Evolutionary conservation across 2,888 invertebrate genomes (phyloP), one percentile per base, ranked within the genome.

Genomic region (Thereva nobilitata): DNA sequence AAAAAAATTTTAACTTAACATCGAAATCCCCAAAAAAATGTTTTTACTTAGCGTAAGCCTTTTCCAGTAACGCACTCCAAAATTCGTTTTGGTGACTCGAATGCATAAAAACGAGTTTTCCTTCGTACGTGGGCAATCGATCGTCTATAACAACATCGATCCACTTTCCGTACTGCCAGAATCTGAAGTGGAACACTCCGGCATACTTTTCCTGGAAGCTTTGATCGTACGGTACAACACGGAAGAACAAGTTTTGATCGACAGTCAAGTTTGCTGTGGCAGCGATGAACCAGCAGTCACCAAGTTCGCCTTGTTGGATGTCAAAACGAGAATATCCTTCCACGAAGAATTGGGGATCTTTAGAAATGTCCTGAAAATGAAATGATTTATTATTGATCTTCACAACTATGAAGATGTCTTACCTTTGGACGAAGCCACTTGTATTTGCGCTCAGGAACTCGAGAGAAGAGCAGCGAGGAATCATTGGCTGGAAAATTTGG

Each of bases 261-360:
- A 97, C 85, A 0, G 97, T 97, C 38, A 98, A 83, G 82, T 95
- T 95, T 8, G 97, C 97, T 0, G 95, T 91, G 4, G 98, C 98
- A 0, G 97, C 97, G 66, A 97, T 82, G 7, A 97, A 83, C 97
- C 97, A 98, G 79, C 97, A 98, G 80, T 98, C 97, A 4, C 97
- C 97, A 35, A 97, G 82, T 83, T 97, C 96, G 64, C 97, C 97
- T 80, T 99, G 98, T 75, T 95, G 93, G 1, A 99, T 95, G 82
- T 99, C 99, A 83, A 99, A 99, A 64, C 99, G 87, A 35, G 95
- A 93, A 80, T 94, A 97, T 1, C 97, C 97, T 75, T 93, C 96
- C 47, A 93, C 92, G 79, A 98, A 96, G 70, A 97, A 87, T 76
- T 93, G 89, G 0, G 98, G 97, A 76, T 93, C 86, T 49, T 88